Evolutionary conservation across 2,113 vertebrate species (phyloP).

Genomic region (Colinus virginianus): DNA sequence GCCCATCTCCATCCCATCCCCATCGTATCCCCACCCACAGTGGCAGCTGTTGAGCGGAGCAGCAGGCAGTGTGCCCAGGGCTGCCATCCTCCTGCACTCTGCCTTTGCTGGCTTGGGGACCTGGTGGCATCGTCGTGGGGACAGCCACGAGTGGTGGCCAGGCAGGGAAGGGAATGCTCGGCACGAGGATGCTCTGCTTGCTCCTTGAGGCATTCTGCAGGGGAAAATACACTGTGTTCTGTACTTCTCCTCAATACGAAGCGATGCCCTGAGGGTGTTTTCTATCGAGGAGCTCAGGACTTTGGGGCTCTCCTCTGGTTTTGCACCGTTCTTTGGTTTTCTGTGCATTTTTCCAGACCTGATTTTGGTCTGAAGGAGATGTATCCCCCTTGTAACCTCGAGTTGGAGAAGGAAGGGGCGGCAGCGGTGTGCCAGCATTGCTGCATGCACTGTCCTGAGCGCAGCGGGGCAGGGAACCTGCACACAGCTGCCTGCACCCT

Average conservation of each 20-base stretch:
- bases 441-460: not conserved
- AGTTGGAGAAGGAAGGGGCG: not conserved
- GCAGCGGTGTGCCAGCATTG: no score
- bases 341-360: not conserved
- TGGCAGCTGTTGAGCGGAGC: not conserved
- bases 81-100: not conserved
- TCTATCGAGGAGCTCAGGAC: not conserved
- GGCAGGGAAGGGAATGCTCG: not conserved
- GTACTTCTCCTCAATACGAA: rapidly evolving
- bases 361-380: not conserved
- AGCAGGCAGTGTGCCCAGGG: not conserved
- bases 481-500: conserved; percentile 22
- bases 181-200: not conserved
- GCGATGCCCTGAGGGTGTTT: not conserved
- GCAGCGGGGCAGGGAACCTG: not conserved
- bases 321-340: not conserved
- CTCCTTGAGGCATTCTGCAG: not conserved
- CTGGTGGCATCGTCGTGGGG: not conserved
- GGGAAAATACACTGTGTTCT: not conserved
- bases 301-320: not conserved
- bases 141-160: rapidly evolving
- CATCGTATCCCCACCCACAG: not conserved
- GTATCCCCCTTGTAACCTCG: not conserved
- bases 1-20: not conserved
- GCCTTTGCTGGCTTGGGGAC: not conserved